Conservation (phyloP, 2,888 invertebrate species). For the Netelia melanura region DNA sequence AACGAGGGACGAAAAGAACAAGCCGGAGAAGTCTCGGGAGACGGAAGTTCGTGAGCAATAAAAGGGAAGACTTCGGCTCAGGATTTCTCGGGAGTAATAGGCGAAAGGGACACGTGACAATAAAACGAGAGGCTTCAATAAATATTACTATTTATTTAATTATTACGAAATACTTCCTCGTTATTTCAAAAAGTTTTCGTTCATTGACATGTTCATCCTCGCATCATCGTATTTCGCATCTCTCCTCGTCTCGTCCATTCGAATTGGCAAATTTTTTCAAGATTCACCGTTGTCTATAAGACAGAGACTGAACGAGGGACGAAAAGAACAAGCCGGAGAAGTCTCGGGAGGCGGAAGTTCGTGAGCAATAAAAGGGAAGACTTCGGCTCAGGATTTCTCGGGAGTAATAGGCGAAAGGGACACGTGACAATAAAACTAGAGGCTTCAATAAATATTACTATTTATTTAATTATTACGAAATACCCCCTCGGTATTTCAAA, state of each 20-base stretch:
- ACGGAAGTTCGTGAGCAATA: constrained; percentile 5
- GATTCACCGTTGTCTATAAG: background rate
- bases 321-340: background rate
- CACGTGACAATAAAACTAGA: constrained; percentile 39
- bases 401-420: background rate
- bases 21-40: background rate
- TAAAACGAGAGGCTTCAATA: constrained; percentile 6
- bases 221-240: background rate
- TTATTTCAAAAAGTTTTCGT: background rate
- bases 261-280: constrained; percentile 2
- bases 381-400: constrained; percentile 17
- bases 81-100: constrained; percentile 14
- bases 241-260: background rate
- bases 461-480: background rate
- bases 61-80: constrained; percentile 26
- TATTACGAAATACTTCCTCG: background rate
- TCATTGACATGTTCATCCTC: background rate
- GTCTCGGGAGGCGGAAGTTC: background rate
- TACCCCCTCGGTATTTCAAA: background rate
- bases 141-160: background rate
- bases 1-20: constrained; percentile 11
- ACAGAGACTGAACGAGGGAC: constrained; percentile 1
- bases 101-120: constrained; percentile 29
- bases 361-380: constrained; percentile 31
- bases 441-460: no score